Evolutionary conservation across 2,113 vertebrate species (phyloP), one percentile per base, ranked within the genome.

Genomic region (Lophochroa leadbeateri): DNA sequence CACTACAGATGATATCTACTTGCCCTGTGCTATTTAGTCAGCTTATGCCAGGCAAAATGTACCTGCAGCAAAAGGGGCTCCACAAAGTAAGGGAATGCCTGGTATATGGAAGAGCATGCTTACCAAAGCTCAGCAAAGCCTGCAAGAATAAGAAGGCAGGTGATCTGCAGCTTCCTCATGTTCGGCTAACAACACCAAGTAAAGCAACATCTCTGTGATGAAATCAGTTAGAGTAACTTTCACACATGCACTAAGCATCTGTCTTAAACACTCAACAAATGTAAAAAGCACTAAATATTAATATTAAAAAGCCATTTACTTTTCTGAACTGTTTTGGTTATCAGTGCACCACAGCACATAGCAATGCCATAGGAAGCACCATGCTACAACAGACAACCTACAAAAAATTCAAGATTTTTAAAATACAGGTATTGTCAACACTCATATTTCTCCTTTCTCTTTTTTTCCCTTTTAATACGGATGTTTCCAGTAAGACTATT

Each of bases 181-280:
- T 0, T 46, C 17, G 41, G 53, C 64, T 69, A 76, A 53, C n/a
- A 82, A 5, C 0, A 0, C 19, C 75, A 57, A 49, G 15, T 7
- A 69, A 72, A 90, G 50, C 20, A 35, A 33, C 6, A 17, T 11
- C 41, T 10, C 39, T 29, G 19, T 27, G 23, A 61, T 11, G 10
- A 85, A 71, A 87, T 6, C 25, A 67, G 58, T 24, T 13, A 35
- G 13, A 67, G 16, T 33, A 61, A 57, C 35, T 76, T n/a, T 41
- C 64, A 83, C 7, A 37, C 7, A n/a, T 2, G 1, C 29, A 35
- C 25, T 50, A 55, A 75, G 13, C 18, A 28, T 5, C 33, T 24
- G 3, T 55, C 41, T 50, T 57, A 69, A 85, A 53, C 11, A 23
- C 18, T 18, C 35, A 46, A 23, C 5, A 74, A 77, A 77, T 12